phyloP scores from a whole-genome alignment of 2,113 vertebrate genomes.

The Oenanthe melanoleuca region DNA sequence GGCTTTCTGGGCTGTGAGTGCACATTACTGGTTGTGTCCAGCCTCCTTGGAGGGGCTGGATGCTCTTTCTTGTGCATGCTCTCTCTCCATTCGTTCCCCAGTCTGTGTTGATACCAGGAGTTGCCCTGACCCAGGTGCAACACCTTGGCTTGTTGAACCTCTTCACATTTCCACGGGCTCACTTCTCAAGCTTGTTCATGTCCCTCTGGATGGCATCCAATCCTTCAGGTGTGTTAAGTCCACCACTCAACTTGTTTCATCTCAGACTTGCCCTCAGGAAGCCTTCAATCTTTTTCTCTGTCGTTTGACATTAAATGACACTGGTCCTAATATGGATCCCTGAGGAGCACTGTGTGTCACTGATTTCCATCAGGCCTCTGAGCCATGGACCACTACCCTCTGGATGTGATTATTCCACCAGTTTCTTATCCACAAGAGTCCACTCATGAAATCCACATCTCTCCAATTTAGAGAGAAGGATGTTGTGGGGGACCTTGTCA shows the following conservation, averaged over 20 bases:
- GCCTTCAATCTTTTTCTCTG: background rate
- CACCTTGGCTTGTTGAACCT: background rate
- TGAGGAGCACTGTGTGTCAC: too few relatives aligned
- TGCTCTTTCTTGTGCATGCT: rapidly evolving
- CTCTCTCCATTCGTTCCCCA: background rate
- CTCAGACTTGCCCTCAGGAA: background rate
- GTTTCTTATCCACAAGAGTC: background rate
- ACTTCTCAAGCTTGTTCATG: background rate
- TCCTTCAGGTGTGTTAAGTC: background rate
- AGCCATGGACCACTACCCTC: background rate
- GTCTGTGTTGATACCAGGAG: rapidly evolving
- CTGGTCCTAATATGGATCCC: background rate
- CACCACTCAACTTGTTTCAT: background rate
- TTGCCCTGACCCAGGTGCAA: background rate
- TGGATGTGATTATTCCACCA: background rate
- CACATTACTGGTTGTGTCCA: background rate
- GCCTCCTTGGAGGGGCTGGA: background rate
- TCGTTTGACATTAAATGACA: background rate
- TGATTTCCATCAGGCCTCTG: background rate
- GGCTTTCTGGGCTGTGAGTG: background rate
- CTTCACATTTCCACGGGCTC: background rate
- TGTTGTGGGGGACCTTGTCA: background rate
- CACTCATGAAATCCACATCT: background rate
- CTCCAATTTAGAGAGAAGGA: background rate
- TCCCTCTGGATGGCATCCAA: background rate